Conservation (phyloP, 2,797 vertebrate species). For the Peromyscus melanophrys region DNA sequence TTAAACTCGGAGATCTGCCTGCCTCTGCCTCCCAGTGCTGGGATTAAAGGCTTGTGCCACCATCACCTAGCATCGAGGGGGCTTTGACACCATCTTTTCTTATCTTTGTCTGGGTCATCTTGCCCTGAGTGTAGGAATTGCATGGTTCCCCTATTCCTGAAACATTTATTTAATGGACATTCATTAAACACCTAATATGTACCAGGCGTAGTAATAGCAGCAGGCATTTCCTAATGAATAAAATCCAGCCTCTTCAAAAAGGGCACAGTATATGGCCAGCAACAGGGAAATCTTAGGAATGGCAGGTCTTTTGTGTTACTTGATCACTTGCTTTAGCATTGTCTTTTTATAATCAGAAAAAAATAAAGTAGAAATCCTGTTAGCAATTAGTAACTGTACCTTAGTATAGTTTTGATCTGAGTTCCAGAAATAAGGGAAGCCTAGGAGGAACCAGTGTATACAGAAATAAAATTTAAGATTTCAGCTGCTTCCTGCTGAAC, state of each 20-base stretch:
- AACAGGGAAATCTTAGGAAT: neutral
- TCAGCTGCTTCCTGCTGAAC: conserved; percentile 1
- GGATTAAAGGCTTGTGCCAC: neutral
- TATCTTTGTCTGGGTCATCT: neutral
- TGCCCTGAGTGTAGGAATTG: neutral
- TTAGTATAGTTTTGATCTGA: neutral
- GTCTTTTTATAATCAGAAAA: conserved; percentile 18
- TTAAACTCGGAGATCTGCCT: neutral
- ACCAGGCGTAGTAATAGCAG: neutral
- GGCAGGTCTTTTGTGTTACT: neutral
- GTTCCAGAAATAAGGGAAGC: neutral
- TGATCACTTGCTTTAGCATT: neutral
- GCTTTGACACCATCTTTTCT: neutral
- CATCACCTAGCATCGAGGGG: neutral
- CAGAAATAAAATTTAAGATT: neutral
- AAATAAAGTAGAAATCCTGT: conserved; percentile 2
- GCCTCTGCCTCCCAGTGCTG: neutral
- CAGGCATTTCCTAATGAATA: neutral
- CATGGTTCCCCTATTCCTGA: neutral
- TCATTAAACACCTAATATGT: conserved; percentile 48
- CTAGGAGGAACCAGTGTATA: neutral
- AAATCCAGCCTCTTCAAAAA: neutral
- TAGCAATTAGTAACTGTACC: neutral
- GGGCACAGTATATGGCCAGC: neutral
- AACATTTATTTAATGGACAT: conserved; percentile 21